Evolutionary conservation across 2,888 invertebrate species (phyloP).

Genomic region (Beris morrisii): DNA sequence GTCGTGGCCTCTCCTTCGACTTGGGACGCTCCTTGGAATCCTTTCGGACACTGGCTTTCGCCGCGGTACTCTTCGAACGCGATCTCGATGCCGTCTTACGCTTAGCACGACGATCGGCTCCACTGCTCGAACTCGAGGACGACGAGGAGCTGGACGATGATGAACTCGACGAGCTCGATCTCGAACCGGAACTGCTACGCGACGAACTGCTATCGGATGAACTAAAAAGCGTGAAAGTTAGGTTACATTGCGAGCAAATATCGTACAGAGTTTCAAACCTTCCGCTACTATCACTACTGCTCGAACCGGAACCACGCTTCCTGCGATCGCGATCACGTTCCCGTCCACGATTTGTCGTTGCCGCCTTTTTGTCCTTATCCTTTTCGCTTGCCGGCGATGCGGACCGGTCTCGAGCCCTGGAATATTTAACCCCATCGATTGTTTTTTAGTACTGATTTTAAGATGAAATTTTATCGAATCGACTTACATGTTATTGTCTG

Average conservation of each 20-base stretch:
- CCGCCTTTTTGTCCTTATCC: constrained; percentile 65
- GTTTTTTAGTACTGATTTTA: background rate
- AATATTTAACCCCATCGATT: constrained; percentile 31
- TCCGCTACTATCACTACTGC: constrained; percentile 79
- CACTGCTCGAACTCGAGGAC: constrained; percentile 68
- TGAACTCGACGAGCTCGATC: constrained; percentile 71
- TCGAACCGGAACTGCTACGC: constrained; percentile 74
- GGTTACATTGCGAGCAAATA: background rate
- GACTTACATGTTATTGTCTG: background rate
- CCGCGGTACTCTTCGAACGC: constrained; percentile 57
- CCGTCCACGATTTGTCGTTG: constrained; percentile 43
- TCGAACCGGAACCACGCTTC: constrained; percentile 68
- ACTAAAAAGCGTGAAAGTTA: constrained; percentile 51
- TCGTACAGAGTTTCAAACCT: constrained; percentile 56
- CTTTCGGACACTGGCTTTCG: constrained; percentile 47
- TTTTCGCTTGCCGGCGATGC: constrained; percentile 63
- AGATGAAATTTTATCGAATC: background rate
- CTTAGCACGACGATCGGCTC: constrained; percentile 63
- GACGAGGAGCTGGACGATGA: constrained; percentile 62
- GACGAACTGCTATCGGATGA: constrained; percentile 84
- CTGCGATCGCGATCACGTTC: constrained; percentile 52
- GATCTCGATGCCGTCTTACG: constrained; percentile 60
- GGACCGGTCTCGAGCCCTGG: constrained; percentile 75
- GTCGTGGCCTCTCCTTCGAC: constrained; percentile 36
- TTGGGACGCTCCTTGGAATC: constrained; percentile 57